Conservation (phyloP, 2,888 invertebrate genomes). For the Arrhopalites spinosus region DNA sequence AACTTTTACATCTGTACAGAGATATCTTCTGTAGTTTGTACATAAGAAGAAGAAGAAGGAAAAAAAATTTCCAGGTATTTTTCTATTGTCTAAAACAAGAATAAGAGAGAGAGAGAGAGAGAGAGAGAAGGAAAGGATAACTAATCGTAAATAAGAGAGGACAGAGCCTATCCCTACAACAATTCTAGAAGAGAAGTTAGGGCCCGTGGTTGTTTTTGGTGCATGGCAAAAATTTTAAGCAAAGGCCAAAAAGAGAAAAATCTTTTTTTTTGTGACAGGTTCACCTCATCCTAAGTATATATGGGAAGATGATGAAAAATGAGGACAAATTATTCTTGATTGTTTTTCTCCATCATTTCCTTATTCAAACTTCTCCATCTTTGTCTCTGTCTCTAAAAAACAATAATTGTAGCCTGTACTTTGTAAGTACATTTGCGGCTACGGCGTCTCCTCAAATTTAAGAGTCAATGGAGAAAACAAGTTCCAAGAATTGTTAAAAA, state of each 20-base stretch:
- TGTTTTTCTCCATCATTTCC: not conserved
- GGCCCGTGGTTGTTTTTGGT: not conserved
- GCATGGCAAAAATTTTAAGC: too few relatives aligned
- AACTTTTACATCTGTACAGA: too few relatives aligned
- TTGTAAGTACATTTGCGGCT: too few relatives aligned
- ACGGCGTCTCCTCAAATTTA: too few relatives aligned
- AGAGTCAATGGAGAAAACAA: too few relatives aligned
- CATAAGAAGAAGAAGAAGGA: too few relatives aligned
- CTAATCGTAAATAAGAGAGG: not conserved
- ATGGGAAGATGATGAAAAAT: conserved; percentile 25
- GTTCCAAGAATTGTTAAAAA: too few relatives aligned
- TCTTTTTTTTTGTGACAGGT: not conserved
- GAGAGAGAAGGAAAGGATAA: not conserved
- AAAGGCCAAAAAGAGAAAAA: not conserved
- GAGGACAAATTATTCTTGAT: conserved; percentile 26
- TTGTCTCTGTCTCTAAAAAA: too few relatives aligned
- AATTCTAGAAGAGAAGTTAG: not conserved
- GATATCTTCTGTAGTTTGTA: too few relatives aligned
- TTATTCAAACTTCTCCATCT: not conserved
- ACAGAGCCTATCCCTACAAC: too few relatives aligned
- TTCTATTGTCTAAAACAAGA: not conserved
- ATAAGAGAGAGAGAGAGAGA: not conserved
- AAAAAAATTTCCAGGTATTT: too few relatives aligned
- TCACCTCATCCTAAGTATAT: not conserved
- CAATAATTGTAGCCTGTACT: too few relatives aligned